Evolutionary conservation across 1,140 invertebrate genomes (phyloP).

Genomic region (Luehdorfia chinensis): DNA sequence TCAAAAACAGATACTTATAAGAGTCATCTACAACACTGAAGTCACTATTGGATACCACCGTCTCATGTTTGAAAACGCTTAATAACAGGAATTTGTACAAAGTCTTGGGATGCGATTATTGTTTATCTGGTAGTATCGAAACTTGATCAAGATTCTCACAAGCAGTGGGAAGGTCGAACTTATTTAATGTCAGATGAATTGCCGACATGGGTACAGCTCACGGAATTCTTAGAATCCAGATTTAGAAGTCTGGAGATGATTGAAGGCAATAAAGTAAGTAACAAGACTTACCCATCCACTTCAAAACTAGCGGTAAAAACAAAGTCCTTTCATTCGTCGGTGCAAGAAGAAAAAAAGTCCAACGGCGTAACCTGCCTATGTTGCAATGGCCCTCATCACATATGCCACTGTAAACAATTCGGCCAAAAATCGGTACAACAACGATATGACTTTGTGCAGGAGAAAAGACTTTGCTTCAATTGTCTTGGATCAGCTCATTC

Average conservation of each 20-base stretch:
- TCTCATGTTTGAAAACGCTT: background rate
- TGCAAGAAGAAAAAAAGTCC: background rate
- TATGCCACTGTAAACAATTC: slow-evolving; percentile 16
- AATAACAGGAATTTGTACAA: background rate
- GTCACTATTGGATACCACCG: slow-evolving; percentile 10
- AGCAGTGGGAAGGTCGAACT: background rate
- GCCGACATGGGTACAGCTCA: background rate
- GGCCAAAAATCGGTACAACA: slow-evolving; percentile 2
- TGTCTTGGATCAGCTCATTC: slow-evolving; percentile 14
- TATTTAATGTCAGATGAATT: background rate
- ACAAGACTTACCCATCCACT: background rate
- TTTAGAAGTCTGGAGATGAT: background rate
- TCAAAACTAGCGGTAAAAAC: background rate
- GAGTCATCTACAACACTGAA: slow-evolving; percentile 23
- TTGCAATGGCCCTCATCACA: slow-evolving; percentile 1
- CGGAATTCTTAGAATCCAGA: background rate
- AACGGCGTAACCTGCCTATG: background rate
- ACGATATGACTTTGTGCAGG: slow-evolving; percentile 13
- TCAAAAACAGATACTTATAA: slow-evolving; percentile 20
- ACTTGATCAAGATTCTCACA: background rate
- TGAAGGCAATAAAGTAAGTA: background rate
- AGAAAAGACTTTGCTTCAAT: slow-evolving; percentile 17
- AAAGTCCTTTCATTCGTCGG: background rate
- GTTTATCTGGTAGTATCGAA: background rate
- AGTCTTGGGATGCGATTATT: background rate